Conservation (phyloP, 1,140 invertebrate genomes). For the Oscheius sp. region DNA sequence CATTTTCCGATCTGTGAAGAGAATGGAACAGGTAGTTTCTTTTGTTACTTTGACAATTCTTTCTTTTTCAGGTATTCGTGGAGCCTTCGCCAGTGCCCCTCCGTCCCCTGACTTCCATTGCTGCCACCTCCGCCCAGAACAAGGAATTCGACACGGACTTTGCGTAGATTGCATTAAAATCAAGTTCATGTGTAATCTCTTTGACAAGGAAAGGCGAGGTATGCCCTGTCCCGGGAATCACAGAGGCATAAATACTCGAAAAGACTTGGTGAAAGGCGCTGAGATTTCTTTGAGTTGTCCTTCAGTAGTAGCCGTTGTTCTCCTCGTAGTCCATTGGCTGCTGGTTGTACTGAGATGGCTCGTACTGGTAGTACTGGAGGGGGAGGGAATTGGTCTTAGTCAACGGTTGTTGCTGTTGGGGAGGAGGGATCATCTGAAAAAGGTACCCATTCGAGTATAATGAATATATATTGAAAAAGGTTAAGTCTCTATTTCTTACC, state of each 20-base stretch:
- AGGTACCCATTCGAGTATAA: background rate
- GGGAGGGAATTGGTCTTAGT: constrained; percentile 23
- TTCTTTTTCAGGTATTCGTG: background rate
- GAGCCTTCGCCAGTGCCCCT: background rate
- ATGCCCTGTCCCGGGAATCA: too few species aligned
- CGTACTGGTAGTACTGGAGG: constrained; percentile 1
- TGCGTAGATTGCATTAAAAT: background rate
- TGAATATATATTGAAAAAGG: background rate
- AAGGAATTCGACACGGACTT: background rate
- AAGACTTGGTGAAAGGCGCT: too few species aligned
- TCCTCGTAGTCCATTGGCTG: constrained; percentile 27
- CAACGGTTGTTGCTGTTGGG: constrained; percentile 23
- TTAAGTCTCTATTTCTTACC: background rate
- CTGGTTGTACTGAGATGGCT: background rate
- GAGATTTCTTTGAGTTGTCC: too few species aligned
- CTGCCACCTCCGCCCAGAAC: background rate
- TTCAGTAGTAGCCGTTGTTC: background rate
- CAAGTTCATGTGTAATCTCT: too few species aligned
- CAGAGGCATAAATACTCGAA: too few species aligned
- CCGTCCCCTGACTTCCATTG: background rate
- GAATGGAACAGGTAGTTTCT: background rate
- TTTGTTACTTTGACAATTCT: background rate
- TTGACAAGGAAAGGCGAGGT: too few species aligned
- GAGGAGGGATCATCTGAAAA: background rate
- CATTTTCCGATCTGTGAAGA: background rate